Base-by-base conservation (phyloP, 2,888 invertebrate genomes). In the Drosophila villosipedis region DNA sequence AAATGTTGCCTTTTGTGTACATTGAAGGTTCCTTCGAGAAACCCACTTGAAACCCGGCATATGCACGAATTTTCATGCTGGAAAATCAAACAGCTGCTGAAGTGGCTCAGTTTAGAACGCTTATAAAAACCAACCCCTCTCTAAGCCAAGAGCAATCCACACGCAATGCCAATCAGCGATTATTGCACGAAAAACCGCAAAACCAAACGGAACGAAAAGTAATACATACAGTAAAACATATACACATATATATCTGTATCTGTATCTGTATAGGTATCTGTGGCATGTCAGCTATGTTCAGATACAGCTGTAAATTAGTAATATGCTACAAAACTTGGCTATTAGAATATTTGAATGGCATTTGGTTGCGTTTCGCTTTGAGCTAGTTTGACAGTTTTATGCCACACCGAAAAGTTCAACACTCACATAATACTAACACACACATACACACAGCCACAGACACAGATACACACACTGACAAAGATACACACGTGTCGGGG, bases 331-430 rank as follows among this genome's bases (percentile, higher is more conserved):
- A 78, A 73, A n/a, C 58, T 65, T 66, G 58, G 63, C 73, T 69
- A 85, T 85, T 89, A 67, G 78, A 78, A 85, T 76, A 82, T 82
- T 80, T 74, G 37, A 68, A 65, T 69, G 85, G 25, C 68, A 72
- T 78, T 73, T 83, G 59, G 70, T 66, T 65, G 58, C 64, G 25
- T 68, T 69, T 65, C 52, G 82, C 43, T 73, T 68, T 79, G 73
- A 66, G 77, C 86, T 86, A 86, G 90, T 86, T 85, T 90, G 86
- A 86, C 86, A 86, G 86, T 86, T 86, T 87, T 80, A 87, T 87
- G 82, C 75, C 73, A 77, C 82, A 82, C 55, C 63, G 58, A 73
- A 83, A 72, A 73, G 66, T 69, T 81, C 39, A 28, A 67, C 67
- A 78, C 70, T 53, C 55, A 55, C 25, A 35, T 22, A 22, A 54